Evolutionary conservation across 2,797 vertebrate genomes (phyloP).

Genomic region (Sebastes minor): DNA sequence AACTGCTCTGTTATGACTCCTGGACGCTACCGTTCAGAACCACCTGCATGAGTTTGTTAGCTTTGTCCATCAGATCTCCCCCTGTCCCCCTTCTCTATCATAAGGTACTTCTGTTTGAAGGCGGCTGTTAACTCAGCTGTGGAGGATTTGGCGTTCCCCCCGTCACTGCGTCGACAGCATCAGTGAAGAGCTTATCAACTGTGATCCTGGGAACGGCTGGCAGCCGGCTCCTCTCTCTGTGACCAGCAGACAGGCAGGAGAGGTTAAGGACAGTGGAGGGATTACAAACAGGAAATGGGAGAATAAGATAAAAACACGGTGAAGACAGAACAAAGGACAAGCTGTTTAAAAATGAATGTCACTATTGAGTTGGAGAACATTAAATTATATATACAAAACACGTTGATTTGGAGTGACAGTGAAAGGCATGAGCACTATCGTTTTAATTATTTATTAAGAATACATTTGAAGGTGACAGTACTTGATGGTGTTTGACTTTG

Average conservation of each 20-base stretch:
- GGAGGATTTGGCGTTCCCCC: conserved; percentile 54
- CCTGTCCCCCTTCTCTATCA: neutral
- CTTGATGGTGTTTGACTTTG: neutral
- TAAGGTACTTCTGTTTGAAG: conserved; percentile 22
- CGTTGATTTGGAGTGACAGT: neutral
- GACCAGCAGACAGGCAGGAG: conserved; percentile 22
- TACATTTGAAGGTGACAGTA: conserved; percentile 1
- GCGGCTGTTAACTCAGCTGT: conserved; percentile 68
- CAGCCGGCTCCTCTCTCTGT: conserved; percentile 21
- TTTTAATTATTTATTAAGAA: conserved; percentile 48
- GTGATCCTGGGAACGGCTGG: conserved; percentile 40
- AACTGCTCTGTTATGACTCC: neutral
- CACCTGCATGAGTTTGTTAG: neutral
- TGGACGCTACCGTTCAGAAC: neutral
- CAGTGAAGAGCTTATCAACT: conserved; percentile 49
- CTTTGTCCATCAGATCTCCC: neutral
- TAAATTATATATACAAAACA: conserved; percentile 27
- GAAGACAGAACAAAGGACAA: conserved; percentile 1
- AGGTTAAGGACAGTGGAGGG: conserved; percentile 24
- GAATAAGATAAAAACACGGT: neutral
- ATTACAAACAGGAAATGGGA: conserved; percentile 14
- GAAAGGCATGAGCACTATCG: neutral
- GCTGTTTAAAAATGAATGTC: conserved; percentile 33
- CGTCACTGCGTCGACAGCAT: conserved; percentile 11
- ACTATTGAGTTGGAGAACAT: neutral